phyloP scores from a whole-genome alignment of 2,113 vertebrate genomes.

The Philantomba maxwellii region DNA sequence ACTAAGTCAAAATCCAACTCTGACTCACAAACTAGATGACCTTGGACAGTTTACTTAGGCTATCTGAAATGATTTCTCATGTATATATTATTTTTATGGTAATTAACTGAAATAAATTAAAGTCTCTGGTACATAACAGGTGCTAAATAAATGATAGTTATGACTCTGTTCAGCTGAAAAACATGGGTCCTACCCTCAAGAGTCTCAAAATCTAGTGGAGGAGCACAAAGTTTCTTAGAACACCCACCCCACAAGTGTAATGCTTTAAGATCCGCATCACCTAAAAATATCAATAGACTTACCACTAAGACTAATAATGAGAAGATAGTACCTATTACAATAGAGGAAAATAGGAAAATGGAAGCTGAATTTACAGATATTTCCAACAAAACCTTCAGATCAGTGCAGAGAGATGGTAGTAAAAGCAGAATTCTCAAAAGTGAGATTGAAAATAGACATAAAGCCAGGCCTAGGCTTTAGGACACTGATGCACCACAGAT shows the following conservation, averaged over 20 bases:
- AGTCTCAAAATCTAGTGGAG: background rate
- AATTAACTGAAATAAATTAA: background rate
- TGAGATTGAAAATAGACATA: background rate
- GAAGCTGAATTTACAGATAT: background rate
- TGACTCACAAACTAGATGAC: background rate
- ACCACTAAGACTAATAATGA: background rate
- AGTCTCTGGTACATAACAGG: background rate
- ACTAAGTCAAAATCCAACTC: constrained; percentile 9
- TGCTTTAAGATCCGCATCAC: background rate
- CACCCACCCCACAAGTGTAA: background rate
- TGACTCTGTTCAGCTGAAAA: background rate
- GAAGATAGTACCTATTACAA: background rate
- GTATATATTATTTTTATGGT: background rate
- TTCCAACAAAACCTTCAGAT: background rate
- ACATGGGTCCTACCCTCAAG: background rate
- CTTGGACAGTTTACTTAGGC: background rate
- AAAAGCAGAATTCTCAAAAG: background rate
- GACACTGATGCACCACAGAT: background rate
- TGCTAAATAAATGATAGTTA: background rate
- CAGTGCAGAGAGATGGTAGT: background rate
- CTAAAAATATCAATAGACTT: background rate
- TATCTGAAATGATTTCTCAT: background rate
- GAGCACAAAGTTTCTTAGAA: background rate
- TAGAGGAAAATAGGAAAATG: background rate
- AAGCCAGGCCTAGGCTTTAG: background rate